Base-by-base conservation (phyloP, 2,113 vertebrate species). In the Lepisosteus osseus region DNA sequence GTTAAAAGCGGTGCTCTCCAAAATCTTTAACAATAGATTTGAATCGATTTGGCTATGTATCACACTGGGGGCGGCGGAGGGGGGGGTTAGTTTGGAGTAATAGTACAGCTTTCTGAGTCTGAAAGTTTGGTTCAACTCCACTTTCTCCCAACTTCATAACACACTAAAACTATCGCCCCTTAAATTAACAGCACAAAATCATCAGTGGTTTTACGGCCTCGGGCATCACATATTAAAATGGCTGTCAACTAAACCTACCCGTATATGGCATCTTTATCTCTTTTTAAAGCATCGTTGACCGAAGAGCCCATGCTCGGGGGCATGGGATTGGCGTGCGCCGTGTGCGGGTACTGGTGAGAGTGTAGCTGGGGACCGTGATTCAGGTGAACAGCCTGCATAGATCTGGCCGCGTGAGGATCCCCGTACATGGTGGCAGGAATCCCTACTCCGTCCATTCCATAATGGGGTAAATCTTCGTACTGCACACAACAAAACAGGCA, bases 251-350 rank as follows among this genome's bases (percentile, higher is more conserved):
- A 85, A 86, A 93, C 95, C 84, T 94, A 98, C 97, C 97, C 97
- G 93, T 98, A 99, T 92, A 99, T 98, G 86, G 96, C 89, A 95
- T 99, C 97, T 95, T 99, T 99, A 93, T 98, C 97, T 94, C 97
- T 96, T 93, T 98, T 98, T 89, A 98, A 94, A 84, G 96, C 97
- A 88, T 98, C 97, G 89, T 98, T 99, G 86, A 98, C 96, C 6
- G 97, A 97, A 86, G 96, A 94, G 82, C 97, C 96, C 96, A 98
- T 98, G 82, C 93, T 92, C 80, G 95, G 95, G 76, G 96, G 91
- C 96, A 98, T 98, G 87, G 95, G 92, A 94, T 97, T 97, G 90
- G 94, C 90, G 83, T 98, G 97, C 75, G 95, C 95, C 73, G 94
- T 93, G 95, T 99, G 96, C 80, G 96, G 95, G 87, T 98, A 98